phyloP scores from a whole-genome alignment of 2,888 invertebrate species.

The Rhagium mordax region DNA sequence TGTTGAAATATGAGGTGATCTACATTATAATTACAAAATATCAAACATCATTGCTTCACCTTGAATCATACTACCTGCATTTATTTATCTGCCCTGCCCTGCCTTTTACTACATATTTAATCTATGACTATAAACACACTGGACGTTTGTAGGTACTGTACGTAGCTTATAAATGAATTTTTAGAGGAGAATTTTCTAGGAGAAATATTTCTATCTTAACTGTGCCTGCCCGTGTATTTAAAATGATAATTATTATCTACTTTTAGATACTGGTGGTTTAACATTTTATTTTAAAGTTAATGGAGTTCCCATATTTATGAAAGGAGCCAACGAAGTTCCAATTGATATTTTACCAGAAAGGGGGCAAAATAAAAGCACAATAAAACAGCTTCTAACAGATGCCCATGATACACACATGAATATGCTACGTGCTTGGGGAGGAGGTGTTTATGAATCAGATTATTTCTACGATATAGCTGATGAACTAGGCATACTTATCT shows the following conservation, averaged over 20 bases:
- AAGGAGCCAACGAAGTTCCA: conserved; percentile 96
- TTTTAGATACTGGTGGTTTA: conserved; percentile 73
- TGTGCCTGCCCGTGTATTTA: too few species aligned
- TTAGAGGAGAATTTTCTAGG: too few species aligned
- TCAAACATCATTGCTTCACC: too few species aligned
- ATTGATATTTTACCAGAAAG: conserved; percentile 87
- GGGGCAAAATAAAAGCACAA: conserved; percentile 73
- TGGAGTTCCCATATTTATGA: conserved; percentile 89
- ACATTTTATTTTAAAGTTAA: conserved; percentile 93
- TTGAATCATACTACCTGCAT: too few species aligned
- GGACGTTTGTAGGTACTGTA: too few species aligned
- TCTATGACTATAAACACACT: too few species aligned
- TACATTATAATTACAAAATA: too few species aligned
- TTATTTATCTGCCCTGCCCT: too few species aligned
- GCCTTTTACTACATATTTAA: too few species aligned
- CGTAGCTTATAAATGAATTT: too few species aligned
- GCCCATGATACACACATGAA: conserved; percentile 89
- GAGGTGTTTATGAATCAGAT: conserved; percentile 95
- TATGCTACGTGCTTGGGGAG: conserved; percentile 98
- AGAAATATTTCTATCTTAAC: too few species aligned
- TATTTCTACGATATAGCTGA: conserved; percentile 92
- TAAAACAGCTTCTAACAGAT: conserved; percentile 78
- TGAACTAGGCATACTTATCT: conserved; percentile 90
- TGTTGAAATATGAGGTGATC: too few species aligned
- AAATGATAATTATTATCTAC: conserved; percentile 15